These are phyloP conservation scores for Papilio xuthus DNA, from an alignment of 1,140 invertebrate genomes.

Conservation along the genomic window DNA sequence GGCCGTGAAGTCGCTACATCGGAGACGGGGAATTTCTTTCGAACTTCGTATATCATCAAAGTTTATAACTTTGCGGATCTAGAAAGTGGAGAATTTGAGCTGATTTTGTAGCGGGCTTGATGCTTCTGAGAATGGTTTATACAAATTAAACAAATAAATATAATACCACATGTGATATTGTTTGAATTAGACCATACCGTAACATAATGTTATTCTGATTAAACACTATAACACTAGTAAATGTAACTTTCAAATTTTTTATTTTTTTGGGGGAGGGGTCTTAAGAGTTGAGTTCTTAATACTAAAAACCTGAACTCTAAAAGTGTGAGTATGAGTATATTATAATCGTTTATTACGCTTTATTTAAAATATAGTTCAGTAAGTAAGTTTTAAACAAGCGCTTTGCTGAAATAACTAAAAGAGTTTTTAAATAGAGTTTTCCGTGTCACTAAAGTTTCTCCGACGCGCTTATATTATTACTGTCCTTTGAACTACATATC, in stretches of 20 bases:
- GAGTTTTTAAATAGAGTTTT: conserved; percentile 16
- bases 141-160: too few relatives aligned
- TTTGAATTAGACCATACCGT: too few relatives aligned
- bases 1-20: not conserved
- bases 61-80: not conserved
- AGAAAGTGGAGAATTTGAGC: too few relatives aligned
- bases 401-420: not conserved
- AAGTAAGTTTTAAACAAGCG: not conserved
- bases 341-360: not conserved
- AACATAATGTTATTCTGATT: too few relatives aligned
- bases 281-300: too few relatives aligned
- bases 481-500: not conserved
- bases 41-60: not conserved
- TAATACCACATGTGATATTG: too few relatives aligned
- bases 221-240: too few relatives aligned
- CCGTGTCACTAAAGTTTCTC: conserved; percentile 3
- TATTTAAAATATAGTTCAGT: not conserved
- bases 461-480: not conserved
- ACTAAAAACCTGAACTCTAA: too few relatives aligned
- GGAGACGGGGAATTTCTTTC: conserved; percentile 21
- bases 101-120: too few relatives aligned
- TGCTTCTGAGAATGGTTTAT: too few relatives aligned
- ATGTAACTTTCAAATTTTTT: too few relatives aligned
- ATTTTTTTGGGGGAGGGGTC: too few relatives aligned
- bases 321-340: not conserved